phyloP scores from a whole-genome alignment of 2,888 invertebrate genomes.

The Ochropleura plecta region DNA sequence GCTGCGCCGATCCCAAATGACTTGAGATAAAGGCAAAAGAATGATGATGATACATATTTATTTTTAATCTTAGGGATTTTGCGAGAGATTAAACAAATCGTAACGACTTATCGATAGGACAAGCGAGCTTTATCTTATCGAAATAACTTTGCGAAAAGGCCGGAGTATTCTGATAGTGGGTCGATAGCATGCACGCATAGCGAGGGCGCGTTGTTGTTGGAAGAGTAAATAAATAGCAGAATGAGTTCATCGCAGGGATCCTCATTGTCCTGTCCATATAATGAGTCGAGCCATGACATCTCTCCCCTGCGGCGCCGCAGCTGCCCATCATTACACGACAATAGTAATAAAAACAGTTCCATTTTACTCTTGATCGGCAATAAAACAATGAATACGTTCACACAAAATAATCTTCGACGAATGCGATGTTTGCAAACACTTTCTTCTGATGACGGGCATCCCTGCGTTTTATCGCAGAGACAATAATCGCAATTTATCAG shows the following conservation, averaged over 20 bases:
- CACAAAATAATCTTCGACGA: conserved; percentile 49
- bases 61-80: conserved; percentile 28
- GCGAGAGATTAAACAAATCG: conserved; percentile 35
- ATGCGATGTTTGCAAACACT: conserved; percentile 54
- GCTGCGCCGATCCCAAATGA: too few relatives aligned
- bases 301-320: conserved; percentile 79
- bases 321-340: conserved; percentile 76
- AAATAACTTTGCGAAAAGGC: conserved; percentile 42
- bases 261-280: conserved; percentile 73
- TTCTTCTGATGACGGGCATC: conserved; percentile 47
- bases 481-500: conserved; percentile 67
- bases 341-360: conserved; percentile 71
- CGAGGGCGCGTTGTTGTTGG: conserved; percentile 50
- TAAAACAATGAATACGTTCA: conserved; percentile 54
- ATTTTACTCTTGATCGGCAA: conserved; percentile 68
- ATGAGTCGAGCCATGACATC: conserved; percentile 79
- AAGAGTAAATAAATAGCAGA: conserved; percentile 71
- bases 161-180: conserved; percentile 44
- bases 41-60: conserved; percentile 19
- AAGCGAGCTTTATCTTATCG: conserved; percentile 48
- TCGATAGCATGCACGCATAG: conserved; percentile 51
- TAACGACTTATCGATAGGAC: conserved; percentile 26
- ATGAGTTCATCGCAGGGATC: conserved; percentile 76
- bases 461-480: conserved; percentile 54
- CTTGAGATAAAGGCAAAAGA: too few relatives aligned